Evolutionary conservation across 2,797 vertebrate species (phyloP).

Genomic region (Sandelia bainsii): DNA sequence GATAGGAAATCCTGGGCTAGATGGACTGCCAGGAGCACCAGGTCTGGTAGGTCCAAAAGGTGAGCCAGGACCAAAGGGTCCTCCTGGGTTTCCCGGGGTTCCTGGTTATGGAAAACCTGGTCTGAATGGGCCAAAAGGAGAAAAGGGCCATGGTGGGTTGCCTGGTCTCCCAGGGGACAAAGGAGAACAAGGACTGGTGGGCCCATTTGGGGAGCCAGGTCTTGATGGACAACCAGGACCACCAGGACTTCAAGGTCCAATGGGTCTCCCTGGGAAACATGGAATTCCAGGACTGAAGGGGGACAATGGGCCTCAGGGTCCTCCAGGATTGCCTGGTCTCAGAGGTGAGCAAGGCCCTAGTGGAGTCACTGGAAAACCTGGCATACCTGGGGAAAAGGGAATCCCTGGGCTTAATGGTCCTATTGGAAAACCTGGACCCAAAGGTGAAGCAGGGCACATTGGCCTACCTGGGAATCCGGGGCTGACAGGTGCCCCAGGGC

Average conservation of each 20-base stretch:
- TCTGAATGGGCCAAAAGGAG: conserved; percentile 91
- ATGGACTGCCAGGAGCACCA: conserved; percentile 89
- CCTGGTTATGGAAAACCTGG: conserved; percentile 96
- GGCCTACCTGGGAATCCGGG: conserved; percentile 94
- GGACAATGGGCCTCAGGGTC: conserved; percentile 90
- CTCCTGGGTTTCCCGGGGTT: conserved; percentile 90
- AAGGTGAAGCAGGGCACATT: conserved; percentile 91
- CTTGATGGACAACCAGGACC: conserved; percentile 88
- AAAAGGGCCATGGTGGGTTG: conserved; percentile 89
- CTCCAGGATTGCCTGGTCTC: conserved; percentile 91
- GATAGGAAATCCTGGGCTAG: conserved; percentile 87
- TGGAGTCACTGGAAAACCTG: conserved; percentile 91
- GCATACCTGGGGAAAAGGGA: conserved; percentile 93
- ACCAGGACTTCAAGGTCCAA: conserved; percentile 91
- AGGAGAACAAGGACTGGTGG: conserved; percentile 90
- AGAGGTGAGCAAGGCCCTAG: conserved; percentile 92
- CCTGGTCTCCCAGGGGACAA: conserved; percentile 91
- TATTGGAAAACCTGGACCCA: conserved; percentile 92
- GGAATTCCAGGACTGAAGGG: conserved; percentile 92
- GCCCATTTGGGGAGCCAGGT: conserved; percentile 89
- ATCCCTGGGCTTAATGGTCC: conserved; percentile 89
- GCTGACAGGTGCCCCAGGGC: conserved; percentile 84
- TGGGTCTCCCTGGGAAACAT: conserved; percentile 95
- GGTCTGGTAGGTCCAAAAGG: conserved; percentile 89
- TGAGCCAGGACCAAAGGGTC: conserved; percentile 86